These are phyloP conservation scores for Pelodiscus sinensis DNA, from an alignment of 2,113 vertebrate genomes.

Conservation along the genomic window DNA sequence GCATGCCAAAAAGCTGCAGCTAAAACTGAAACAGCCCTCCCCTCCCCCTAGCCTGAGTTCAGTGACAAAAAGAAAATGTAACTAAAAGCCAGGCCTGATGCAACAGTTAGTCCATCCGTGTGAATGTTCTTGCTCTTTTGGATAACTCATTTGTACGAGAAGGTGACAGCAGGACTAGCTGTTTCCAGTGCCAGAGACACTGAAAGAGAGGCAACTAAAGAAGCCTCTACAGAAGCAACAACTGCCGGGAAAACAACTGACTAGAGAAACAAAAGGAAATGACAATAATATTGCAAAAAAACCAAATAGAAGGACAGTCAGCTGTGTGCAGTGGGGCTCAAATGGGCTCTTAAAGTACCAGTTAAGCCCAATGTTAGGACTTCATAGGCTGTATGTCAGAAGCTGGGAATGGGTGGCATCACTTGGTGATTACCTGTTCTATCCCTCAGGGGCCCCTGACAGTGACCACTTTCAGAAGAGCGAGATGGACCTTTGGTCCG, in stretches of 20 bases:
- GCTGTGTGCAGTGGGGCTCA: not conserved
- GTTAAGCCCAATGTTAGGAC: not conserved
- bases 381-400: no score
- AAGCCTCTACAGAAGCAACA: constrained; percentile 8
- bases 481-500: no score
- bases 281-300: not conserved
- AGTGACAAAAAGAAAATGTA: not conserved
- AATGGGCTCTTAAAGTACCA: not conserved
- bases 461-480: no score
- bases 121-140: not conserved
- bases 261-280: not conserved
- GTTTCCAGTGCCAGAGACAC: not conserved
- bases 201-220: not conserved
- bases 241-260: not conserved
- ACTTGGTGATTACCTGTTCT: no score
- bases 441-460: no score
- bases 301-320: not conserved
- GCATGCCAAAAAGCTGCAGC: not conserved
- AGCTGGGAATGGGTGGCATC: no score
- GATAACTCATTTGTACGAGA: not conserved
- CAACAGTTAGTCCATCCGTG: constrained; percentile 1
- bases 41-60: not conserved
- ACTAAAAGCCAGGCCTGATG: not conserved
- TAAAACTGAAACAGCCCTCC: not conserved
- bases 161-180: not conserved